A percentile compares a stretch with the other conserved stretches of the same genome.
Conservation (phyloP, 2,888 invertebrate species). For the Ctena decussata region DNA sequence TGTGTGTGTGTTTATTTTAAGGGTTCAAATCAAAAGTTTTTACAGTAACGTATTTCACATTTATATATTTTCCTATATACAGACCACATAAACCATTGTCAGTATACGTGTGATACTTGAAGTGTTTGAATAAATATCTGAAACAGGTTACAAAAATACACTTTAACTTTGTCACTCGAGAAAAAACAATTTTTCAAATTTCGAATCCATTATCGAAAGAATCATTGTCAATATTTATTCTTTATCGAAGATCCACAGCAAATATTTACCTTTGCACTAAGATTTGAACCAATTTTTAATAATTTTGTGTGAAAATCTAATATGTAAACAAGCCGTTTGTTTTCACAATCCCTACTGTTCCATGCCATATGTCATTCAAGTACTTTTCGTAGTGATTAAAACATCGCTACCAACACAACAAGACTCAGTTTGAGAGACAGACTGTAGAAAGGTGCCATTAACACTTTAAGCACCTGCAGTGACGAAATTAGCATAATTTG, state of each 20-base stretch:
- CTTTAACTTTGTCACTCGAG: background rate
- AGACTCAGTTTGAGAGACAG: too few relatives aligned
- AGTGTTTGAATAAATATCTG: background rate
- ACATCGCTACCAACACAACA: too few relatives aligned
- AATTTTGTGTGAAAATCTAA: constrained; percentile 11
- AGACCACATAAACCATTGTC: too few relatives aligned
- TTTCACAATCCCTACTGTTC: constrained; percentile 7
- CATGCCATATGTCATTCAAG: background rate
- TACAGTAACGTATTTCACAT: too few relatives aligned
- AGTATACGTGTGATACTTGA: too few relatives aligned
- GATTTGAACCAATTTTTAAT: constrained; percentile 10
- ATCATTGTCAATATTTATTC: background rate
- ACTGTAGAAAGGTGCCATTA: too few relatives aligned
- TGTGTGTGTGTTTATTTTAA: too few relatives aligned
- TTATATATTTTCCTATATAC: too few relatives aligned
- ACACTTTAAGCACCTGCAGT: too few relatives aligned
- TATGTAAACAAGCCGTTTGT: background rate
- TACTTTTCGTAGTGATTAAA: background rate
- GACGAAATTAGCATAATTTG: too few relatives aligned
- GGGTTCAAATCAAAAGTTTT: too few relatives aligned
- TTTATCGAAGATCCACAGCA: background rate
- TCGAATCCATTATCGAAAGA: constrained; percentile 3
- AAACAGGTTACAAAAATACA: background rate
- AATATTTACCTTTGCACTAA: background rate
- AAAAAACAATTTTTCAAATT: background rate